Conservation (phyloP, 2,888 invertebrate species). For the Hypsopygia costalis region DNA sequence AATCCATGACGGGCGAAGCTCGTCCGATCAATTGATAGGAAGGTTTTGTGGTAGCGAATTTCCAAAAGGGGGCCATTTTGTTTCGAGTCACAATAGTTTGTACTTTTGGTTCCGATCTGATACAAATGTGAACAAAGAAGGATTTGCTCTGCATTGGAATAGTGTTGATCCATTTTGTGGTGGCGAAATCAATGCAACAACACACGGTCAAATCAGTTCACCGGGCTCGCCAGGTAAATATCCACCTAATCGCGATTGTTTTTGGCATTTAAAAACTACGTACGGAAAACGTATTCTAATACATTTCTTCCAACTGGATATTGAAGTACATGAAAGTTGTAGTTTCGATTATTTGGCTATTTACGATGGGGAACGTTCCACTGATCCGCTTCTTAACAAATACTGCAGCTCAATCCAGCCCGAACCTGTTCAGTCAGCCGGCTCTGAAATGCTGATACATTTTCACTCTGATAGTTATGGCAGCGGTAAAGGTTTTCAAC, state of each 20-base stretch:
- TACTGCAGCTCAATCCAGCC: constrained; percentile 90
- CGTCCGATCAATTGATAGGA: too few species aligned
- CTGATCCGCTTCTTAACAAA: constrained; percentile 78
- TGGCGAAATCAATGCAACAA: constrained; percentile 78
- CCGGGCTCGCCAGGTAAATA: constrained; percentile 95
- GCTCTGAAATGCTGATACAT: constrained; percentile 82
- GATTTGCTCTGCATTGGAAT: constrained; percentile 91
- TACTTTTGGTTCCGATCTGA: constrained; percentile 93
- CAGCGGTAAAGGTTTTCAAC: constrained; percentile 91
- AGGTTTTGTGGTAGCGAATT: too few species aligned
- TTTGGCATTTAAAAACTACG: constrained; percentile 86
- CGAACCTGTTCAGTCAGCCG: constrained; percentile 84
- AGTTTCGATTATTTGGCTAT: constrained; percentile 88
- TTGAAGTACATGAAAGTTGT: constrained; percentile 88
- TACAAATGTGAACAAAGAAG: constrained; percentile 80
- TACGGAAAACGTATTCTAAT: constrained; percentile 89
- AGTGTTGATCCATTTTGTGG: constrained; percentile 88
- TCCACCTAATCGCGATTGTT: constrained; percentile 91
- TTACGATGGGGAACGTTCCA: constrained; percentile 72
- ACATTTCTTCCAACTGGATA: constrained; percentile 88
- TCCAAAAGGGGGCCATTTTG: too few species aligned
- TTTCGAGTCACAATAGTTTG: constrained; percentile 87
- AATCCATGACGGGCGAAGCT: too few species aligned
- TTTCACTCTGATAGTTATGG: constrained; percentile 89
- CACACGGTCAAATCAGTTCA: constrained; percentile 88